A percentile compares a stretch with the other conserved stretches of the same genome.
Conservation (phyloP, 2,888 invertebrate species). For the Drosophila histrio region DNA sequence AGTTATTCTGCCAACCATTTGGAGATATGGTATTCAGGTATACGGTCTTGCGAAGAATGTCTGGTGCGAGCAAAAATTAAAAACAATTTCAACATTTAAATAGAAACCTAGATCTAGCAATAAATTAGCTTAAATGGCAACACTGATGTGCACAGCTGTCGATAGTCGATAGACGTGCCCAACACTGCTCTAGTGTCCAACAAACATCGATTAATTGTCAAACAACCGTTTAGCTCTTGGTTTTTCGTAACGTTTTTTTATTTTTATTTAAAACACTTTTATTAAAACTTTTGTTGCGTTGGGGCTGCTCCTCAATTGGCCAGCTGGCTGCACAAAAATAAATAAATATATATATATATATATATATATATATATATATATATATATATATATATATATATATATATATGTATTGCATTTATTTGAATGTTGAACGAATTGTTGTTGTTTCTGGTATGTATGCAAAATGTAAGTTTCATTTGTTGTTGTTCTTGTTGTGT, state of each 20-base stretch:
- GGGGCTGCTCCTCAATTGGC: conserved; percentile 14
- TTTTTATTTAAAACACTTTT: conserved; percentile 68
- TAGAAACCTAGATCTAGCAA: too few relatives aligned
- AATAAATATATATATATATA: conserved; percentile 27
- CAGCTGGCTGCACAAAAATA: conserved; percentile 68
- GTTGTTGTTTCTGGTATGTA: conserved; percentile 24
- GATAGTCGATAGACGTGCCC: too few relatives aligned
- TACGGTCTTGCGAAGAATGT: too few relatives aligned
- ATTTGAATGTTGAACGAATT: conserved; percentile 56
- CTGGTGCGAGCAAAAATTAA: too few relatives aligned
- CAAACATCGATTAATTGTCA: background rate
- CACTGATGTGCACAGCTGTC: too few relatives aligned
- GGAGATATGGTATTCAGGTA: too few relatives aligned
- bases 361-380: conserved; percentile 39
- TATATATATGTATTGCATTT: conserved; percentile 54
- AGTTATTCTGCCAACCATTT: too few relatives aligned
- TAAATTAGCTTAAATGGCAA: too few relatives aligned
- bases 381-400: conserved; percentile 20
- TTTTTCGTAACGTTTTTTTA: conserved; percentile 45
- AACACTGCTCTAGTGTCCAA: too few relatives aligned
- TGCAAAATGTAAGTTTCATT: conserved; percentile 26
- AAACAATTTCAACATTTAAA: too few relatives aligned
- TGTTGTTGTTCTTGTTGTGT: conserved; percentile 13
- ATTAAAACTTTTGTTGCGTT: conserved; percentile 59
- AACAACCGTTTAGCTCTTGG: background rate